phyloP scores from a whole-genome alignment of 2,888 invertebrate genomes.

The Chromoteleia sp. region DNA sequence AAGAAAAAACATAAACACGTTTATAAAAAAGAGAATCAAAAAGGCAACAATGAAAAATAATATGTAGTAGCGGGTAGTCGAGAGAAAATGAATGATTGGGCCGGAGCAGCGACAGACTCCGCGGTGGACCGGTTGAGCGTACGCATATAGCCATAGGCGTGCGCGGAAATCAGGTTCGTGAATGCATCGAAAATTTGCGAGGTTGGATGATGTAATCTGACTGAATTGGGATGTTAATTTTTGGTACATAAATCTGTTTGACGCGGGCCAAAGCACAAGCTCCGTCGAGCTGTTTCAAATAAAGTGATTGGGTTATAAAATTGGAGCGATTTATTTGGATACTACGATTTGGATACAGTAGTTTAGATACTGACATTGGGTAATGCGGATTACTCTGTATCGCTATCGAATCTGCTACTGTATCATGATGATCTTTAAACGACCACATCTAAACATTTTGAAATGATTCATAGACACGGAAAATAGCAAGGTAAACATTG shows the following conservation, averaged over 20 bases:
- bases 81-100: conserved; percentile 60
- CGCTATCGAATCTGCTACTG: too few relatives aligned
- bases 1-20: conserved; percentile 56
- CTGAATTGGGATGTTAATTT: conserved; percentile 57
- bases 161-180: conserved; percentile 78
- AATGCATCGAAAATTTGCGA: conserved; percentile 82
- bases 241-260: conserved; percentile 50
- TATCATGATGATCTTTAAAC: too few relatives aligned
- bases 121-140: conserved; percentile 47
- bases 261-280: conserved; percentile 17
- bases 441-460: too few relatives aligned
- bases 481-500: too few relatives aligned
- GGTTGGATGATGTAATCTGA: conserved; percentile 35
- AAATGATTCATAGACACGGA: too few relatives aligned
- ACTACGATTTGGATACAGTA: neutral
- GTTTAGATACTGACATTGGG: neutral
- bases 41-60: conserved; percentile 60
- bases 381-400: too few relatives aligned
- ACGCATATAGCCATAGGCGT: conserved; percentile 51
- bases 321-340: conserved; percentile 28
- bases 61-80: conserved; percentile 46
- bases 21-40: conserved; percentile 43
- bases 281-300: conserved; percentile 4
- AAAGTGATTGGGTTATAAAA: conserved; percentile 38
- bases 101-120: conserved; percentile 29